Evolutionary conservation across 2,797 vertebrate genomes (phyloP).

Genomic region (Balearica regulorum): DNA sequence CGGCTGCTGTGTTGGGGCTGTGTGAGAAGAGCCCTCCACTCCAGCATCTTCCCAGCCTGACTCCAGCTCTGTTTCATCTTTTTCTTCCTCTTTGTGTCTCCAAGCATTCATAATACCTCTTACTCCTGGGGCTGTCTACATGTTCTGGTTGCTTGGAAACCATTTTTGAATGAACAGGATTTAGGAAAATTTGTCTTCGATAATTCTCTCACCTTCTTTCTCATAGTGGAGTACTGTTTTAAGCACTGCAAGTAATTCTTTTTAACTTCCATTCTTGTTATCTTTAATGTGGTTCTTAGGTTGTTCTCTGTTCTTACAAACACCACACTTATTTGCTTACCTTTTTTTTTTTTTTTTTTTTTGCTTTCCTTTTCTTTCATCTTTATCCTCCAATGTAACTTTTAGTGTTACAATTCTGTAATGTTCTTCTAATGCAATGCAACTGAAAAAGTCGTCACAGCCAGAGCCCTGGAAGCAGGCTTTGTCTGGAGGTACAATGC

Average conservation of each 20-base stretch:
- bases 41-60: neutral
- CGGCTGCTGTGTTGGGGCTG: rapidly evolving
- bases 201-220: neutral
- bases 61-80: neutral
- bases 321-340: neutral
- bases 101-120: neutral
- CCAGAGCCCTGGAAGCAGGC: neutral
- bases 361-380: neutral
- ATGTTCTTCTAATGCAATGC: neutral
- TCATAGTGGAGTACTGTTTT: neutral
- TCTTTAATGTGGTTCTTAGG: neutral
- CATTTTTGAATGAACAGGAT: slow-evolving; percentile 4
- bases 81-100: neutral
- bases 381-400: neutral
- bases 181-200: neutral
- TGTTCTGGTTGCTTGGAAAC: slow-evolving; percentile 58
- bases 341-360: neutral
- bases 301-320: neutral
- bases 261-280: neutral
- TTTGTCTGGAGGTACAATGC: neutral
- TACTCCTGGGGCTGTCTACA: slow-evolving; percentile 6
- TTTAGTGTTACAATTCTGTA: neutral
- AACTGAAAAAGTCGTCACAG: neutral
- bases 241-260: neutral
- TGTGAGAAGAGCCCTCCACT: rapidly evolving